Evolutionary conservation across 1,140 invertebrate species (phyloP).

Genomic region (Drosophila sproati): DNA sequence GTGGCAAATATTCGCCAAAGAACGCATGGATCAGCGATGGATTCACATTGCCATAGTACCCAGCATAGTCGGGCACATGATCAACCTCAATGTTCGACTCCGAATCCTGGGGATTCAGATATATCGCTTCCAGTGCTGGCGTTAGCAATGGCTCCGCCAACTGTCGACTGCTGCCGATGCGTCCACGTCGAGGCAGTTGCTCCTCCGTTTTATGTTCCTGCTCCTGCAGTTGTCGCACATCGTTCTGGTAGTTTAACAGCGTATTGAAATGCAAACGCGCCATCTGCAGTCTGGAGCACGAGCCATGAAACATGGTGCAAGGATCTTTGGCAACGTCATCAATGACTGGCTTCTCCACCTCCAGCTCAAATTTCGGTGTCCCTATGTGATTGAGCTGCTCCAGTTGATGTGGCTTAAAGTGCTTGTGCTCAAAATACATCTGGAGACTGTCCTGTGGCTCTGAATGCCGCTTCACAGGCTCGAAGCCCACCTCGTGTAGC

Average conservation of each 20-base stretch:
- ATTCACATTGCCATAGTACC: constrained; percentile 53
- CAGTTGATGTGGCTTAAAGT: constrained; percentile 19
- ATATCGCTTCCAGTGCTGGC: constrained; percentile 17
- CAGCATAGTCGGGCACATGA: constrained; percentile 52
- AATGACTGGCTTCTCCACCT: background rate
- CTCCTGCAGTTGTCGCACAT: constrained; percentile 24
- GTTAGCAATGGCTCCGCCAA: background rate
- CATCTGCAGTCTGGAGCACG: constrained; percentile 33
- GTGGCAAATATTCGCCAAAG: constrained; percentile 59
- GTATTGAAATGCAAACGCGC: constrained; percentile 41
- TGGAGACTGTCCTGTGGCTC: background rate
- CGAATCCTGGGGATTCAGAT: constrained; percentile 49
- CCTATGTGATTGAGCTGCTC: background rate
- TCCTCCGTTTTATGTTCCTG: constrained; percentile 15
- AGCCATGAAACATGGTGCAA: background rate
- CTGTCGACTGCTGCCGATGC: constrained; percentile 1
- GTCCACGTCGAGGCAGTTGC: constrained; percentile 33
- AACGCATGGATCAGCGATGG: constrained; percentile 33
- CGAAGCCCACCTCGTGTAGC: constrained; percentile 34
- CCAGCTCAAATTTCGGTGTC: constrained; percentile 11
- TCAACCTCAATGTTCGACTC: constrained; percentile 1
- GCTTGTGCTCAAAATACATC: constrained; percentile 23
- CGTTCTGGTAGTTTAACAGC: constrained; percentile 21
- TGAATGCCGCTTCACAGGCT: background rate
- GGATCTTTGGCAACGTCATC: constrained; percentile 1